These are phyloP conservation scores for Parapsyche elsis DNA, from an alignment of 1,140 invertebrate genomes.

Conservation along the genomic window DNA sequence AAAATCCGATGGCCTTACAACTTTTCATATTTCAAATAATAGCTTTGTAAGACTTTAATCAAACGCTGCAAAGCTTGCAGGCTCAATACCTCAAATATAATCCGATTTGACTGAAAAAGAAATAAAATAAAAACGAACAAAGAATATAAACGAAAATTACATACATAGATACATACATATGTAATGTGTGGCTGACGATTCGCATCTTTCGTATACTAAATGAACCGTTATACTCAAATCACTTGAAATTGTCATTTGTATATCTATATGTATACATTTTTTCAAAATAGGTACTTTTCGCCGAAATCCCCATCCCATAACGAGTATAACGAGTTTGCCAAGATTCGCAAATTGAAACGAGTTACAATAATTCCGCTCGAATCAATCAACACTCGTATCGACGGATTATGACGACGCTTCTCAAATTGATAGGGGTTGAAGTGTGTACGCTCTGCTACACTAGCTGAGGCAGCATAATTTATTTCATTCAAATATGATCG, in stretches of 20 bases:
- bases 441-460: too few relatives aligned
- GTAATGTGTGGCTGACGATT: too few relatives aligned
- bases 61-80: constrained; percentile 4
- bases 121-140: not conserved
- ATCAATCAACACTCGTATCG: constrained; percentile 1
- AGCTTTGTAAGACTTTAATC: constrained; percentile 11
- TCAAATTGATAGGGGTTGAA: not conserved
- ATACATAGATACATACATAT: too few relatives aligned
- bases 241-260: too few relatives aligned
- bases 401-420: constrained; percentile 9
- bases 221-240: too few relatives aligned
- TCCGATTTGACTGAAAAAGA: not conserved
- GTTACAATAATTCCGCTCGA: not conserved
- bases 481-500: too few relatives aligned
- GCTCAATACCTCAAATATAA: constrained; percentile 13
- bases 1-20: too few relatives aligned
- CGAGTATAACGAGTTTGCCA: not conserved
- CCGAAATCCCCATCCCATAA: not conserved
- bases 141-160: not conserved
- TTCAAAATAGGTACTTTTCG: not conserved
- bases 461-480: too few relatives aligned
- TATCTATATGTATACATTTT: too few relatives aligned
- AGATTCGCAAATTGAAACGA: constrained; percentile 2
- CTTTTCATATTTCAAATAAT: not conserved
- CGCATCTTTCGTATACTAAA: too few relatives aligned